A percentile compares a stretch with the other conserved stretches of the same genome.
These are phyloP conservation scores for Euzophera pinguis DNA, from an alignment of 2,888 invertebrate species.

Conservation along the genomic window DNA sequence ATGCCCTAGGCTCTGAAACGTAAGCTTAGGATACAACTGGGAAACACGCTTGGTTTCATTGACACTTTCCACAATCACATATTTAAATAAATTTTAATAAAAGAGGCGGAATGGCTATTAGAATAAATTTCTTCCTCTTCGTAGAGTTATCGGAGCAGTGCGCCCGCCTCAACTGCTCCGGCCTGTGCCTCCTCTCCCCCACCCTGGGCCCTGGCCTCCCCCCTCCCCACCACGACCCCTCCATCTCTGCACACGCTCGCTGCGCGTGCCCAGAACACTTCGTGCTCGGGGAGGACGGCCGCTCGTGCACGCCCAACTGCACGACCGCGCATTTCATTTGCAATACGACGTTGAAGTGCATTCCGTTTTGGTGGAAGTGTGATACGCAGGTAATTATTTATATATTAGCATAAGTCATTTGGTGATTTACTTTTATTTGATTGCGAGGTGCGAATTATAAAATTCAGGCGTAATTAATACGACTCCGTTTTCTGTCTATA, in stretches of 20 bases:
- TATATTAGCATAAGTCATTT: too few relatives aligned
- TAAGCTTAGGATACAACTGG: too few relatives aligned
- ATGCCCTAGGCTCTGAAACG: too few relatives aligned
- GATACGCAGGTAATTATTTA: constrained; percentile 51
- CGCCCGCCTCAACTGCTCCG: constrained; percentile 85
- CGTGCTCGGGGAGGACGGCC: constrained; percentile 81
- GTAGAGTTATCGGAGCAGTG: constrained; percentile 74
- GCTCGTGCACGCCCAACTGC: constrained; percentile 86
- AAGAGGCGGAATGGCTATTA: too few relatives aligned
- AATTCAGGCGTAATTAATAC: too few relatives aligned
- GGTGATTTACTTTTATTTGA: too few relatives aligned
- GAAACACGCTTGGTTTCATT: too few relatives aligned
- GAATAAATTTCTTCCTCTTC: too few relatives aligned
- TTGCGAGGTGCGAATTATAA: too few relatives aligned
- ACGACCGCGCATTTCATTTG: constrained; percentile 92
- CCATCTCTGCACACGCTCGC: constrained; percentile 54
- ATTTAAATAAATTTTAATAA: too few relatives aligned
- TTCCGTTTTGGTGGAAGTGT: constrained; percentile 86
- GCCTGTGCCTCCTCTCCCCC: constrained; percentile 89
- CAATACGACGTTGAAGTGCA: constrained; percentile 88
- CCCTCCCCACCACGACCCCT: constrained; percentile 8
- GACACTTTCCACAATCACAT: too few relatives aligned
- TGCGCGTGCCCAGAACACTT: constrained; percentile 92
- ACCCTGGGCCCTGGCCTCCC: constrained; percentile 44
- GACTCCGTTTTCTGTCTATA: too few relatives aligned